Evolutionary conservation across 2,113 vertebrate genomes (phyloP).

Genomic region (Nannospalax galili): DNA sequence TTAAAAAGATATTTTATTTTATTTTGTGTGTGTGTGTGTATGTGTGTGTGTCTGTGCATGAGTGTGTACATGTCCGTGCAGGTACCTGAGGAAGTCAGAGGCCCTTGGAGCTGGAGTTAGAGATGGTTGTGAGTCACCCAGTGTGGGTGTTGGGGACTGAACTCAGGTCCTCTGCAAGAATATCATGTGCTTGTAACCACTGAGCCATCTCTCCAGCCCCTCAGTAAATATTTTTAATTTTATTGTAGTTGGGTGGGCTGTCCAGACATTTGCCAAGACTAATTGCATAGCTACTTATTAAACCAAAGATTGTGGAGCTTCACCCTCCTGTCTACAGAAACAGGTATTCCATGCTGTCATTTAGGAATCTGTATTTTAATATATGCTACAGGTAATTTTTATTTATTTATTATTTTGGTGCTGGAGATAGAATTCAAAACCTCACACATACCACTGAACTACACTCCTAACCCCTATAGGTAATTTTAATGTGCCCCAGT

Average conservation of each 20-base stretch:
- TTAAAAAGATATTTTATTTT: no score
- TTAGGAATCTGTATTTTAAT: background rate
- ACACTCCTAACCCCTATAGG: background rate
- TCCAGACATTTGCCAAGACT: background rate
- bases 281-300: background rate
- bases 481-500: slow-evolving; percentile 5
- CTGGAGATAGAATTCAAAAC: background rate
- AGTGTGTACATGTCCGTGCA: no score
- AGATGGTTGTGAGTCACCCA: background rate
- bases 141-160: background rate
- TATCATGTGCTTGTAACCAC: no score
- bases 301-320: background rate
- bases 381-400: background rate
- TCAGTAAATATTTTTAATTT: background rate
- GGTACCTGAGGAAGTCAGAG: no score
- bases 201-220: background rate
- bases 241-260: background rate
- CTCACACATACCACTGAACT: background rate
- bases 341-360: background rate
- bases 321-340: background rate
- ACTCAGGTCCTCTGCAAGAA: background rate
- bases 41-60: no score
- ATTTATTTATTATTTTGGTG: background rate
- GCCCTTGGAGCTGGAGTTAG: no score
- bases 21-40: background rate